Evolutionary conservation across 2,113 vertebrate species (phyloP).

Genomic region (Sylvietta virens): DNA sequence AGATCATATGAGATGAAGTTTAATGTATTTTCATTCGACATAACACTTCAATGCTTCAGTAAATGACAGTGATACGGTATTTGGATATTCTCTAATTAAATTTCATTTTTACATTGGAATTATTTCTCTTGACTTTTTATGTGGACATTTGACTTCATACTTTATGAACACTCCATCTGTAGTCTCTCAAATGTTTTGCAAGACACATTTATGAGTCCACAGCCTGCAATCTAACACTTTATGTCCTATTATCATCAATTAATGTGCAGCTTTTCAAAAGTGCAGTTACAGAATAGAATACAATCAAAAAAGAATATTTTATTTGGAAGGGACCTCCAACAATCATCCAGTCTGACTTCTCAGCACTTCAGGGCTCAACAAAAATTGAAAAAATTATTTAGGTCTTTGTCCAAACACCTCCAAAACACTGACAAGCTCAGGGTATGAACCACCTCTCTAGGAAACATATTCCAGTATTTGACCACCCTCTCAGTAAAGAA

Average conservation of each 20-base stretch:
- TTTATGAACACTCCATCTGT: background rate
- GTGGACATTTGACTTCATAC: background rate
- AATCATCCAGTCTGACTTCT: background rate
- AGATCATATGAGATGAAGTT: background rate
- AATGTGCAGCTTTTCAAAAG: background rate
- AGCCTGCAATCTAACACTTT: background rate
- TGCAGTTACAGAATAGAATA: too few species aligned
- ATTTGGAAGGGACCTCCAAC: background rate
- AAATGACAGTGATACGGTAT: background rate
- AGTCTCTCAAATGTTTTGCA: background rate
- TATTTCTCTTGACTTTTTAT: background rate
- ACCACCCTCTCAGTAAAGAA: background rate
- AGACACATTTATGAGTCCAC: background rate
- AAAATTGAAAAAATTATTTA: background rate
- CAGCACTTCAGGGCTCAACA: background rate
- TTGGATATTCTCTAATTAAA: background rate
- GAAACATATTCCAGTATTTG: background rate
- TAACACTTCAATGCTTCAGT: background rate
- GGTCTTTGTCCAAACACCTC: accelerated
- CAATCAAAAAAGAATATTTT: background rate
- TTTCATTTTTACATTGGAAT: background rate
- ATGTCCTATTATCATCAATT: background rate
- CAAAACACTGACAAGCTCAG: background rate
- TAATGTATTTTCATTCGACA: background rate
- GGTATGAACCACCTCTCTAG: accelerated